These are phyloP conservation scores for Xyliphius kryptos DNA, from an alignment of 2,113 vertebrate species.

Conservation along the genomic window DNA sequence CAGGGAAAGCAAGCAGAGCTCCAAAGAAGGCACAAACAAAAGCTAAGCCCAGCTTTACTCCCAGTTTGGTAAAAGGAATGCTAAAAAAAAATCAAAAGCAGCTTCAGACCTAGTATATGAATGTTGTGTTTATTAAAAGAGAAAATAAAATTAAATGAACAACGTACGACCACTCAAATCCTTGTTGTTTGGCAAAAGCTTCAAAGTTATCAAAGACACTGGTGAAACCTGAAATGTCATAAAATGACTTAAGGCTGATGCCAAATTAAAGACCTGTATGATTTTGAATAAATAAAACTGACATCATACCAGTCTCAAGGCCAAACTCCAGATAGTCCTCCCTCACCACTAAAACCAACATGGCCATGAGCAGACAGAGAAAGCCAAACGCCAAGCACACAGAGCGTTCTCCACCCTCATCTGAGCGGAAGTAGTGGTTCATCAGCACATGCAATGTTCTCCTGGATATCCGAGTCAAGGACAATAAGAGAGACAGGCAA, in stretches of 20 bases:
- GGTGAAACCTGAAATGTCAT: constrained; percentile 63
- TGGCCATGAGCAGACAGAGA: constrained; percentile 82
- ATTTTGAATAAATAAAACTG: not conserved
- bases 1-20: constrained; percentile 83
- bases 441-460: constrained; percentile 79
- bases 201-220: constrained; percentile 73
- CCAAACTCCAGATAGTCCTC: constrained; percentile 91
- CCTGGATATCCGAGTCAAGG: constrained; percentile 55
- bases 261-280: not conserved
- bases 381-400: constrained; percentile 88
- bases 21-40: constrained; percentile 78
- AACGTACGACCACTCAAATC: constrained; percentile 87
- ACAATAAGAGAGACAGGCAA: constrained; percentile 6
- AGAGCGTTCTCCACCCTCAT: constrained; percentile 85
- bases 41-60: constrained; percentile 76
- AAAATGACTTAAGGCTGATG: not conserved
- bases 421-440: constrained; percentile 81
- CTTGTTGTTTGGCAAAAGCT: constrained; percentile 71
- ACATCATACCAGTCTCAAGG: constrained; percentile 71
- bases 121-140: too few species aligned
- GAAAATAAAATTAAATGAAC: not conserved
- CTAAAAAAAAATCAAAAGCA: constrained; percentile 49
- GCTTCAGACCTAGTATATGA: not conserved
- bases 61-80: constrained; percentile 75
- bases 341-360: constrained; percentile 79